Conservation (phyloP, 2,797 vertebrate genomes). For the Onychomys leucogaster region DNA sequence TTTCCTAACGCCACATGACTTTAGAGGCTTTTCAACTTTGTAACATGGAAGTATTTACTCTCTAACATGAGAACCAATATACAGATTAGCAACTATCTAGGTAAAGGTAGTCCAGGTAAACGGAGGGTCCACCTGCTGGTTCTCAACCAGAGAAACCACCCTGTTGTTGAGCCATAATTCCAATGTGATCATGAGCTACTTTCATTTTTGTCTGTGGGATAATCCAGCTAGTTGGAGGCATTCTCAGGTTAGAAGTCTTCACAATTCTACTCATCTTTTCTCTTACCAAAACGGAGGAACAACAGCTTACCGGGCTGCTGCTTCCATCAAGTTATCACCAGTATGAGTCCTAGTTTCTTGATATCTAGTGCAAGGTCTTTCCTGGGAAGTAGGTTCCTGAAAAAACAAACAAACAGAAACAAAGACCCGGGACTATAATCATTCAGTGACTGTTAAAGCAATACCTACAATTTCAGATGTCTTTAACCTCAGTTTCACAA, state of each 20-base stretch:
- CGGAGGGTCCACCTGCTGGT: background rate
- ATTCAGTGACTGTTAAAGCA: too few relatives aligned
- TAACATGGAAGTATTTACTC: background rate
- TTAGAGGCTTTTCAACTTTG: background rate
- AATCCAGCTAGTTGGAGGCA: background rate
- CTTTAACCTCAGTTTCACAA: background rate
- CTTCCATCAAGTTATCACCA: background rate
- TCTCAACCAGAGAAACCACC: background rate
- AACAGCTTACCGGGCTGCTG: background rate
- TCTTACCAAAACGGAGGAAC: background rate
- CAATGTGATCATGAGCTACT: background rate
- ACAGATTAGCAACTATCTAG: background rate
- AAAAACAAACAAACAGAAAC: background rate
- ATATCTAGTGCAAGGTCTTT: background rate
- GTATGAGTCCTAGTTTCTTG: background rate
- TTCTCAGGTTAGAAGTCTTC: constrained; percentile 16
- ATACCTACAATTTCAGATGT: too few relatives aligned
- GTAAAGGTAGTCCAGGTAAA: background rate
- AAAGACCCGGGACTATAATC: background rate
- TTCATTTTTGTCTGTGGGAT: background rate
- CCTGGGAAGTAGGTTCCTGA: background rate
- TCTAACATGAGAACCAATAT: background rate
- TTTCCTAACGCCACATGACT: constrained; percentile 2
- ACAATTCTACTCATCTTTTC: background rate
- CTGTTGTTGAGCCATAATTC: background rate